Evolutionary conservation across 2,888 invertebrate species (phyloP).

Genomic region (Hydrotaea cyrtoneurina): DNA sequence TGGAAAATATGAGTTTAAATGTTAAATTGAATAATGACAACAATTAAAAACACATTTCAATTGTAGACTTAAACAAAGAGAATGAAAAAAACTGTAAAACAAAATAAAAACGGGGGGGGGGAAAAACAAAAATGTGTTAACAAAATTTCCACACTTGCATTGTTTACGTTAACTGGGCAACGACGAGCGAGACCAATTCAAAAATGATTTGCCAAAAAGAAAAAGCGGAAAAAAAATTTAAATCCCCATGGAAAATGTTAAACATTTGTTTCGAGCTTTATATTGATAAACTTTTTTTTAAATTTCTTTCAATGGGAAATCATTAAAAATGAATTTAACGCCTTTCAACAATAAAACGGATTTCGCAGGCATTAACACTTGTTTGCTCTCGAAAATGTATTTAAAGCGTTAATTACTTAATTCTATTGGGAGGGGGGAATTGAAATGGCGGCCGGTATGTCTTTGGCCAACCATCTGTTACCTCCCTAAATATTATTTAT

Average conservation of each 20-base stretch:
- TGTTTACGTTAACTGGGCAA: neutral
- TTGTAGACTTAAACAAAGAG: slow-evolving; percentile 52
- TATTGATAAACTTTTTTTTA: too few relatives aligned
- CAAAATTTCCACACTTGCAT: neutral
- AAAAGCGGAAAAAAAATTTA: neutral
- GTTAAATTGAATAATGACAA: slow-evolving; percentile 52
- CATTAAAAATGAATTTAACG: neutral
- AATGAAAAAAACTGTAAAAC: slow-evolving; percentile 13
- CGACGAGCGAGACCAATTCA: neutral
- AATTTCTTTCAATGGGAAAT: neutral
- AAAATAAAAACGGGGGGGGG: neutral
- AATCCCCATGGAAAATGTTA: too few relatives aligned
- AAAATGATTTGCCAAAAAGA: neutral
- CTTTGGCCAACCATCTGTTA: too few relatives aligned
- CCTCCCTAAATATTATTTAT: too few relatives aligned
- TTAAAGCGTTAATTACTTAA: neutral
- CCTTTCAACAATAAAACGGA: neutral
- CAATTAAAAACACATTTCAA: slow-evolving; percentile 63
- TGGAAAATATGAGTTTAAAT: neutral
- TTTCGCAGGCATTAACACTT: neutral
- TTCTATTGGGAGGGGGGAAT: too few relatives aligned
- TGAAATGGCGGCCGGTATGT: too few relatives aligned
- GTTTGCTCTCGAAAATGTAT: neutral
- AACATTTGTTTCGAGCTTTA: too few relatives aligned
- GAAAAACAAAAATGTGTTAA: neutral